Conservation (phyloP, 2,888 invertebrate species). For the Hartigia nigra region DNA sequence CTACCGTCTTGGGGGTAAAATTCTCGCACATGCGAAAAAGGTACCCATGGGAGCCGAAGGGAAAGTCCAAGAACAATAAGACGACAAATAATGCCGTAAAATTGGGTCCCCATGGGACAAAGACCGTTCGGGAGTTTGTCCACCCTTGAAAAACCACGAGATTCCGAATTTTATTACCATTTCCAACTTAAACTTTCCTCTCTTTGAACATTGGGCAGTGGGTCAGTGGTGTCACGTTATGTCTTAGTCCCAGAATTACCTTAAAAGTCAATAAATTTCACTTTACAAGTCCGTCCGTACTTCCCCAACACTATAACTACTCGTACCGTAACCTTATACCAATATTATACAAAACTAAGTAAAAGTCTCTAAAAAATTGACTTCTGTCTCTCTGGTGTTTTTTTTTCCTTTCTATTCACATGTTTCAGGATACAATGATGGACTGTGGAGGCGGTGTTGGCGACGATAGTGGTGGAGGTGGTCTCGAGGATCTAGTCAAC, state of each 20-base stretch:
- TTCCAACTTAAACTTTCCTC: constrained; percentile 14
- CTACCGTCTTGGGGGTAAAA: neutral
- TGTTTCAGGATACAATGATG: constrained; percentile 56
- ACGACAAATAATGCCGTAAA: constrained; percentile 27
- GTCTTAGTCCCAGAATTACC: neutral
- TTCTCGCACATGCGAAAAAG: neutral
- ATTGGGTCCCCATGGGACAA: constrained; percentile 16
- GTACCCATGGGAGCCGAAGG: neutral
- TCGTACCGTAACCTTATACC: neutral
- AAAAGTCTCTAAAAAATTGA: neutral
- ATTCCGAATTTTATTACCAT: neutral
- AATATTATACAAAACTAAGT: neutral
- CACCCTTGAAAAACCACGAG: neutral
- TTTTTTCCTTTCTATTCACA: constrained; percentile 3
- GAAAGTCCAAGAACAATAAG: constrained; percentile 11
- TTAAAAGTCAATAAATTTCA: neutral
- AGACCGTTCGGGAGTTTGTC: neutral
- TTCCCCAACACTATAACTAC: neutral
- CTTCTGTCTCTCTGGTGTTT: neutral
- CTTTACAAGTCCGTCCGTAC: neutral
- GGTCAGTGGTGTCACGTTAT: constrained; percentile 29
- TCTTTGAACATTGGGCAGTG: constrained; percentile 35
- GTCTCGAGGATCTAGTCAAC: constrained; percentile 49
- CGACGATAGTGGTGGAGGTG: constrained; percentile 43
- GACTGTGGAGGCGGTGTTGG: constrained; percentile 38